Percentiles rank a stretch among this genome's conserved stretches.
phyloP scores from a whole-genome alignment of 2,113 vertebrate species.

The Struthio camelus region DNA sequence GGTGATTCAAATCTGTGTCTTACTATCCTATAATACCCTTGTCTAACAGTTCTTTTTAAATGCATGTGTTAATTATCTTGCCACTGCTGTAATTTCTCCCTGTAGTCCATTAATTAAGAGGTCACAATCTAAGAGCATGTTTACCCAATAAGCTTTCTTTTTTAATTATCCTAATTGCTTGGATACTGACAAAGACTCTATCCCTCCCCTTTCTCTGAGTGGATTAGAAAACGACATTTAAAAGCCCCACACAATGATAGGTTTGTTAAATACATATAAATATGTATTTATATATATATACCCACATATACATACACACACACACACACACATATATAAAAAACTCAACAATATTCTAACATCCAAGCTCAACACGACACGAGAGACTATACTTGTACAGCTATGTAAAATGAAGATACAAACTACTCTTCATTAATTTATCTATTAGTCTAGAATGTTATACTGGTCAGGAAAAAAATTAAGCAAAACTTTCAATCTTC shows the following conservation, averaged over 20 bases:
- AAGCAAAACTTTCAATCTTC: neutral
- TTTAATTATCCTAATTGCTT: constrained; percentile 97
- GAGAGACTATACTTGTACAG: neutral
- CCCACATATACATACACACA: neutral
- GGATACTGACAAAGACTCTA: constrained; percentile 82
- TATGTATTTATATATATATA: neutral
- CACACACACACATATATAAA: neutral
- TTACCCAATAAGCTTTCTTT: constrained; percentile 98
- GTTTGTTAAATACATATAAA: constrained; percentile 33
- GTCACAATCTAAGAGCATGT: constrained; percentile 93
- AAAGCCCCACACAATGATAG: constrained; percentile 41
- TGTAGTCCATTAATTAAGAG: constrained; percentile 97
- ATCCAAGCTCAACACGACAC: neutral
- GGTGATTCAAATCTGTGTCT: constrained; percentile 83
- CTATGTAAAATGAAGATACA: neutral
- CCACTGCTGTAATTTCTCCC: constrained; percentile 91
- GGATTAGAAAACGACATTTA: constrained; percentile 77
- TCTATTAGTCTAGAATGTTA: neutral
- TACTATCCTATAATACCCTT: constrained; percentile 87
- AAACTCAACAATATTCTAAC: neutral
- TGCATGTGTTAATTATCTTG: constrained; percentile 90
- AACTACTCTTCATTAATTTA: neutral
- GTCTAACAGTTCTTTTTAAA: constrained; percentile 74
- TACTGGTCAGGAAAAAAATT: neutral
- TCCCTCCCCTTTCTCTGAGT: constrained; percentile 72